phyloP scores from a whole-genome alignment of 2,888 invertebrate genomes.

The Aspidapion aeneum region DNA sequence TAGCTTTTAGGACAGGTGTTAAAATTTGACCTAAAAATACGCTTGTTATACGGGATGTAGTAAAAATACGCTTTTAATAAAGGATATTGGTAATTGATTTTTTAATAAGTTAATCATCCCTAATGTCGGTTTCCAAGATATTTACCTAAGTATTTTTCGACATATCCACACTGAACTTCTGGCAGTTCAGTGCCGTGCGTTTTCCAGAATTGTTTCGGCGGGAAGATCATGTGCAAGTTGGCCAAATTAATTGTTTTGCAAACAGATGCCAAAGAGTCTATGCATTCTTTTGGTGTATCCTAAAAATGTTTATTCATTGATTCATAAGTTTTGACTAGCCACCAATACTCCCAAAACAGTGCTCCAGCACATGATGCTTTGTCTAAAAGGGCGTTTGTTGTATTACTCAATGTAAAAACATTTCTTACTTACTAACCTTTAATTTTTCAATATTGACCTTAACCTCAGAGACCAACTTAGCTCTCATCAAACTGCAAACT shows the following conservation, averaged over 20 bases:
- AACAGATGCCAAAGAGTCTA: constrained; percentile 66
- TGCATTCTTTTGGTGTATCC: constrained; percentile 70
- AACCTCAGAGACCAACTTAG: constrained; percentile 77
- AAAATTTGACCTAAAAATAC: constrained; percentile 65
- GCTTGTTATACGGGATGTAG: too few relatives aligned
- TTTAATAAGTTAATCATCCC: too few relatives aligned
- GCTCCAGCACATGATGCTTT: too few relatives aligned
- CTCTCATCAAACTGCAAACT: constrained; percentile 77
- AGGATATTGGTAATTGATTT: too few relatives aligned
- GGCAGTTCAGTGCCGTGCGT: constrained; percentile 46
- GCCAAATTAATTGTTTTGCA: constrained; percentile 76
- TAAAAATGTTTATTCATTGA: constrained; percentile 43
- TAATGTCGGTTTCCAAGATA: too few relatives aligned
- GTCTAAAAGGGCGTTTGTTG: too few relatives aligned
- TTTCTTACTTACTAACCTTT: constrained; percentile 53
- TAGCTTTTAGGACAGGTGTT: constrained; percentile 73
- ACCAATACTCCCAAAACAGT: too few relatives aligned
- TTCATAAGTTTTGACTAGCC: not conserved
- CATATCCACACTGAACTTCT: constrained; percentile 58
- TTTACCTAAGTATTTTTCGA: constrained; percentile 67
- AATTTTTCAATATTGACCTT: constrained; percentile 70
- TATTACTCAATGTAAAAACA: too few relatives aligned
- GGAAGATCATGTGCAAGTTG: constrained; percentile 80
- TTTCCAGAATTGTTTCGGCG: constrained; percentile 65
- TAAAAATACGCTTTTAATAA: too few relatives aligned